Evolutionary conservation across 2,888 invertebrate genomes (phyloP).

Genomic region (Eremobia ochroleuca): DNA sequence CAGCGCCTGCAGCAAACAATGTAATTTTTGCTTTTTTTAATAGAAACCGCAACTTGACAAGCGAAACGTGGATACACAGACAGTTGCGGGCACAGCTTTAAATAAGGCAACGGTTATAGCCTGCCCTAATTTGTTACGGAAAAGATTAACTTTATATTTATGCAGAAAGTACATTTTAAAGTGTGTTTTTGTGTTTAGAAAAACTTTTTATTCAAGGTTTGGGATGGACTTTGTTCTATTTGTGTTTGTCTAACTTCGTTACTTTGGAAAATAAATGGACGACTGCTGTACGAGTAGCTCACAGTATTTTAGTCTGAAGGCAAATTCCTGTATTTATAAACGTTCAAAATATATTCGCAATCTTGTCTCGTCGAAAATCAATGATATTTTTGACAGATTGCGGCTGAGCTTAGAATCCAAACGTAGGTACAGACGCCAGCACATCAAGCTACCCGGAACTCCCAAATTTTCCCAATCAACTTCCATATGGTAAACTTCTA

Average conservation of each 20-base stretch:
- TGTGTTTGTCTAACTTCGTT: constrained; percentile 7
- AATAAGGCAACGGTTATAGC: constrained; percentile 65
- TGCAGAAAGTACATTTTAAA: constrained; percentile 51
- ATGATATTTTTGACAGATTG: not conserved
- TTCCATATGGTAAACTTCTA: too few relatives aligned
- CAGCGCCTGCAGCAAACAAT: constrained; percentile 73
- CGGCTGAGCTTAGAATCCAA: not conserved
- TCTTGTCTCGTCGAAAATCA: not conserved
- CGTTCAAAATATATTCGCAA: not conserved
- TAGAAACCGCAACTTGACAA: constrained; percentile 73
- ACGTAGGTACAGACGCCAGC: not conserved
- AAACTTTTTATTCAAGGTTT: constrained; percentile 18
- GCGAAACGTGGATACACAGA: constrained; percentile 70
- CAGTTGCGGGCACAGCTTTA: constrained; percentile 68
- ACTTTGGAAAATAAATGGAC: constrained; percentile 1
- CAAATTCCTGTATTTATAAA: not conserved
- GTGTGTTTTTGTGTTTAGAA: constrained; percentile 52
- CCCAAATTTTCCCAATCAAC: too few relatives aligned
- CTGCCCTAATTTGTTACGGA: constrained; percentile 67
- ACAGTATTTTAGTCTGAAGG: not conserved
- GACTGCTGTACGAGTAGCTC: not conserved
- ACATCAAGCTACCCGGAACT: too few relatives aligned
- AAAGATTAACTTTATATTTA: constrained; percentile 57
- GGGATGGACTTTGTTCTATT: constrained; percentile 9
- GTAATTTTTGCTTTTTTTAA: constrained; percentile 78